Evolutionary conservation across 2,888 invertebrate species (phyloP).

Genomic region (Lochmaea crataegi): DNA sequence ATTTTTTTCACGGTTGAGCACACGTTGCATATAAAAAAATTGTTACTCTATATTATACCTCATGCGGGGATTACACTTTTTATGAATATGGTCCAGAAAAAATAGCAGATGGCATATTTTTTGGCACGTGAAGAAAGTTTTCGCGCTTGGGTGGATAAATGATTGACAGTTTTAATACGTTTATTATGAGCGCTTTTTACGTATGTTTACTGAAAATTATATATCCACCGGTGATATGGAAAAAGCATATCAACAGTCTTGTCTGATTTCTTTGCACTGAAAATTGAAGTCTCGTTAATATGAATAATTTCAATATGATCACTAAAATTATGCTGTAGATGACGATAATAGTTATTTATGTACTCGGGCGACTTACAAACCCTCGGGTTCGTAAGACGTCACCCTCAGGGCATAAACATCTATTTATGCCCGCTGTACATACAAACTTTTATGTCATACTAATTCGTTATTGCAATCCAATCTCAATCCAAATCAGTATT

Average conservation of each 20-base stretch:
- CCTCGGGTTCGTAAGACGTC: too few species aligned
- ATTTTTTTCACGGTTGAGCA: conserved; percentile 48
- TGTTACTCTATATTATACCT: conserved; percentile 35
- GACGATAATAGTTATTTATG: too few species aligned
- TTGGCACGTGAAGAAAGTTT: conserved; percentile 52
- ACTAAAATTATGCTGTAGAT: too few species aligned
- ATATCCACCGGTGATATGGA: neutral
- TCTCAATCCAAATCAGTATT: too few species aligned
- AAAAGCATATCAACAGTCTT: neutral
- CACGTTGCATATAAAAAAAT: conserved; percentile 43
- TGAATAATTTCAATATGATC: too few species aligned
- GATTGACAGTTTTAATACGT: conserved; percentile 43
- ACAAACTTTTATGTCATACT: too few species aligned
- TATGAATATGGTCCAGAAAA: conserved; percentile 42
- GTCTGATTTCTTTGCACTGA: too few species aligned
- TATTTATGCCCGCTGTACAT: too few species aligned
- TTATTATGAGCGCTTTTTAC: conserved; percentile 18
- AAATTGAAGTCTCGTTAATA: too few species aligned
- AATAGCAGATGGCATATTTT: conserved; percentile 45
- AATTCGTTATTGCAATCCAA: too few species aligned
- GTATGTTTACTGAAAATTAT: neutral
- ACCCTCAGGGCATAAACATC: too few species aligned
- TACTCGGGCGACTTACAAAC: too few species aligned
- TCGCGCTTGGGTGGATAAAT: conserved; percentile 49
- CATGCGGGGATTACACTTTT: conserved; percentile 44